These are phyloP conservation scores for Rhyacichthys aspro DNA, from an alignment of 2,797 vertebrate genomes.

Conservation along the genomic window DNA sequence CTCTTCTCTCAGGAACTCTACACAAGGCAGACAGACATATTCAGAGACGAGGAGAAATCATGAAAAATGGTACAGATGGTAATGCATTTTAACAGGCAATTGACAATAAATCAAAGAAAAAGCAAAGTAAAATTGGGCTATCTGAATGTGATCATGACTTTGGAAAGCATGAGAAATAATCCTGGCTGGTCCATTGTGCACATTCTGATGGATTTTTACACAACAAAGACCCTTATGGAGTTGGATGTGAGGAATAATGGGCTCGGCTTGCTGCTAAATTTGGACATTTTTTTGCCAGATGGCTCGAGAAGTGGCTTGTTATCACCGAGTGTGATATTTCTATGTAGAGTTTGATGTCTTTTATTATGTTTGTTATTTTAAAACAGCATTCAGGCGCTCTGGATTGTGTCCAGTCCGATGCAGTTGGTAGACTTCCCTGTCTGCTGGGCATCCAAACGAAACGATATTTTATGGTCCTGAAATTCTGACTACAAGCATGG, in stretches of 20 bases:
- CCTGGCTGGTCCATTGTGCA: conserved; percentile 22
- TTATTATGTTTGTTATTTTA: background rate
- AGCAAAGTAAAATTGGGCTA: conserved; percentile 31
- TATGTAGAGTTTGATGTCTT: too few relatives aligned
- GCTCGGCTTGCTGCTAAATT: conserved; percentile 66
- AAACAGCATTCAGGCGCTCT: background rate
- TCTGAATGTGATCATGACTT: conserved; percentile 25
- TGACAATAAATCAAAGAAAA: conserved; percentile 22
- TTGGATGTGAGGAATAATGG: conserved; percentile 52
- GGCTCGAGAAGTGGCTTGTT: conserved; percentile 52
- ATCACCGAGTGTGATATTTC: conserved; percentile 40
- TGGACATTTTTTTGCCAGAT: conserved; percentile 65
- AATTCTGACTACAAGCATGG: background rate
- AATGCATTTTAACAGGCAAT: conserved; percentile 31
- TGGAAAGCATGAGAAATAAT: conserved; percentile 31
- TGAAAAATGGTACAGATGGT: conserved; percentile 41
- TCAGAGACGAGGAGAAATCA: conserved; percentile 27
- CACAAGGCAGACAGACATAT: conserved; percentile 27
- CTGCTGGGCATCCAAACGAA: background rate
- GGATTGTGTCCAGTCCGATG: background rate
- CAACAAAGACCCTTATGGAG: conserved; percentile 51
- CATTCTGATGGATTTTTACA: conserved; percentile 52
- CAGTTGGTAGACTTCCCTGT: conserved; percentile 1
- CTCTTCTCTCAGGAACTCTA: conserved; percentile 86
- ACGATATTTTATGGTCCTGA: background rate